A percentile compares a stretch with the other conserved stretches of the same genome.
These are phyloP conservation scores for Battus philenor DNA, from an alignment of 1,140 invertebrate genomes.

Conservation along the genomic window DNA sequence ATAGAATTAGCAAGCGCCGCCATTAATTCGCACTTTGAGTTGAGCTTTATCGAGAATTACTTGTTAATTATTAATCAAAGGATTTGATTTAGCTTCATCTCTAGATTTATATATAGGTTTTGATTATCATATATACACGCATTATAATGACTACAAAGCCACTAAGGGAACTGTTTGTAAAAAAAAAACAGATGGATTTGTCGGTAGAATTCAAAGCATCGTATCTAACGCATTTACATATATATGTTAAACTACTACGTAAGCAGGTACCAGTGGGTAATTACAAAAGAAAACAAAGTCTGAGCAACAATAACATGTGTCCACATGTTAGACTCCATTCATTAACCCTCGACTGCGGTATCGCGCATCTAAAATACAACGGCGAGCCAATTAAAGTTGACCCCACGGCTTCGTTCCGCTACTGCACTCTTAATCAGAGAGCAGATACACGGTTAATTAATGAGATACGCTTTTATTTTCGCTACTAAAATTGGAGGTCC, in stretches of 20 bases:
- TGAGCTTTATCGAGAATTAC: slow-evolving; percentile 24
- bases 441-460: slow-evolving; percentile 66
- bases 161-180: too few relatives aligned
- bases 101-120: too few relatives aligned
- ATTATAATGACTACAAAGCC: too few relatives aligned
- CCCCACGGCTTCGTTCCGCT: slow-evolving; percentile 52
- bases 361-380: slow-evolving; percentile 63
- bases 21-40: slow-evolving; percentile 37
- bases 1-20: slow-evolving; percentile 31
- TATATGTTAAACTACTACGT: slow-evolving; percentile 10
- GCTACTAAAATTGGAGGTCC: slow-evolving; percentile 35
- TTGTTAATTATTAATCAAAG: slow-evolving; percentile 27
- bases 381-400: slow-evolving; percentile 64
- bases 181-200: slow-evolving; percentile 12
- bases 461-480: slow-evolving; percentile 58
- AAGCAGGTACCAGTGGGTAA: slow-evolving; percentile 31
- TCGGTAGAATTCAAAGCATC: slow-evolving; percentile 13
- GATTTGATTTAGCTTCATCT: slow-evolving; percentile 14
- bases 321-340: slow-evolving; percentile 55
- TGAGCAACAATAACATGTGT: slow-evolving; percentile 51
- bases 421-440: slow-evolving; percentile 64
- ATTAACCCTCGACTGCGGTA: slow-evolving; percentile 56
- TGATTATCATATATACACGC: too few relatives aligned
- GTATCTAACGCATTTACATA: slow-evolving; percentile 13
- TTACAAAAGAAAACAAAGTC: slow-evolving; percentile 49